Percentiles rank a stretch among this genome's conserved stretches.
phyloP scores from a whole-genome alignment of 1,140 invertebrate genomes.

The Bombus fervidus region DNA sequence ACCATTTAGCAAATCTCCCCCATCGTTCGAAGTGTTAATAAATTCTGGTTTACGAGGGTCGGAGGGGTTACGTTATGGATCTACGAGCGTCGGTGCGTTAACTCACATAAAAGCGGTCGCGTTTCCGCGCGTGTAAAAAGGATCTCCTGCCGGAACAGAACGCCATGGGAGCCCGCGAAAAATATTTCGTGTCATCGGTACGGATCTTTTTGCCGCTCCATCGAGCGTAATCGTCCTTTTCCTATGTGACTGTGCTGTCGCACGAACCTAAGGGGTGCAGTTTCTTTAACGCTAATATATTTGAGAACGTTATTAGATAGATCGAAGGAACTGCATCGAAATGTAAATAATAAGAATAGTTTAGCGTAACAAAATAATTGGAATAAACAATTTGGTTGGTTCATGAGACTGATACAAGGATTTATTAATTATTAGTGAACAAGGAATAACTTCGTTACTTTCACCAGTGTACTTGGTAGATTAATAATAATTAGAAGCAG shows the following conservation, averaged over 20 bases:
- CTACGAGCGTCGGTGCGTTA: conserved; percentile 56
- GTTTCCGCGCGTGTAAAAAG: conserved; percentile 23
- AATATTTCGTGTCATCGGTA: conserved; percentile 60
- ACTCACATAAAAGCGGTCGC: conserved; percentile 54
- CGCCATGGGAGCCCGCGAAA: conserved; percentile 14
- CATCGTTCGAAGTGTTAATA: conserved; percentile 81
- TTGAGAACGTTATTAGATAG: conserved; percentile 38
- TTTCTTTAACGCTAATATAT: conserved; percentile 38
- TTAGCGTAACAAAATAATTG: not conserved
- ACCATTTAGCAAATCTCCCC: conserved; percentile 81
- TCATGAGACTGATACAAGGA: not conserved
- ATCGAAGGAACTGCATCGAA: not conserved
- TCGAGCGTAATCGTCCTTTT: conserved; percentile 39
- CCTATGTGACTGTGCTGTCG: not conserved
- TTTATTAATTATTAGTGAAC: not conserved
- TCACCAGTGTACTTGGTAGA: not conserved
- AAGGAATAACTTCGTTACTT: not conserved
- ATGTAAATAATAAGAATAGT: not conserved
- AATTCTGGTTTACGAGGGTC: conserved; percentile 82
- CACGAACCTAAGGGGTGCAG: conserved; percentile 32
- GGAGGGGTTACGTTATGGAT: conserved; percentile 69
- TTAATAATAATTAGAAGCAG: not conserved
- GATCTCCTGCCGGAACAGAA: conserved; percentile 22
- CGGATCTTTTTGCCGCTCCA: conserved; percentile 65
- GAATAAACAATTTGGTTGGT: not conserved